Base-by-base conservation (phyloP, 2,797 vertebrate genomes). In the Acanthopagrus latus region DNA sequence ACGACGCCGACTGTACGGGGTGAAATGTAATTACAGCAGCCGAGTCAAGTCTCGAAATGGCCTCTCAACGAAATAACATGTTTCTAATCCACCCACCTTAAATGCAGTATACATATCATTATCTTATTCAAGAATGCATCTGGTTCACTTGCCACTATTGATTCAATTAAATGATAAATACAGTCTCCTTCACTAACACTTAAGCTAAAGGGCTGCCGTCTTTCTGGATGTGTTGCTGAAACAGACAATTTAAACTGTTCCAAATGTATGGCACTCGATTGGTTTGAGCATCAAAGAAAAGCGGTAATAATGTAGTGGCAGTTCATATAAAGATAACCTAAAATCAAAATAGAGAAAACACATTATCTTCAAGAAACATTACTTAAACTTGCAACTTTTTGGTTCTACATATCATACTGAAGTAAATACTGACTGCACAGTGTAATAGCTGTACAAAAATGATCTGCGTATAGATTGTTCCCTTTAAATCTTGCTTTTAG, bases 121-220 rank as follows among this genome's bases (percentile, higher is more conserved):
- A 44, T 62, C 71, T 41, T 2, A 56, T 3, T 50, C 27, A 54
- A 50, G 7, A 46, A 47, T 50, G 18, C 7, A 2, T 65, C 38
- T 71, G 1, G 41, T 69, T 72, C 6, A 27, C 20, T 74, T 58
- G 44, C 14, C 18, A 38, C 48, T 57, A 72, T 5, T 55, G 54
- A 44, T 74, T 76, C 2, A 3, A 33, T 68, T 33, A 62, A 47
- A 54, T 57, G n/a, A 72, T 62, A 52, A 75, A 57, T 69, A 78
- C 23, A 4, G 16, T 50, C 51, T 59, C 25, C 13, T 21, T 60
- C 0, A 50, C 23, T 71, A 27, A 69, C n/a, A 41, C 12, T 27
- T 54, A 21, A 27, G 58, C 41, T 59, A 3, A 60, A 29, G 23
- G 2, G 29, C 48, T 48, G 9, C 3, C 57, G 48, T 43, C 74